These are phyloP conservation scores for Phylloscopus collybita DNA, from an alignment of 2,797 vertebrate species.

Conservation along the genomic window DNA sequence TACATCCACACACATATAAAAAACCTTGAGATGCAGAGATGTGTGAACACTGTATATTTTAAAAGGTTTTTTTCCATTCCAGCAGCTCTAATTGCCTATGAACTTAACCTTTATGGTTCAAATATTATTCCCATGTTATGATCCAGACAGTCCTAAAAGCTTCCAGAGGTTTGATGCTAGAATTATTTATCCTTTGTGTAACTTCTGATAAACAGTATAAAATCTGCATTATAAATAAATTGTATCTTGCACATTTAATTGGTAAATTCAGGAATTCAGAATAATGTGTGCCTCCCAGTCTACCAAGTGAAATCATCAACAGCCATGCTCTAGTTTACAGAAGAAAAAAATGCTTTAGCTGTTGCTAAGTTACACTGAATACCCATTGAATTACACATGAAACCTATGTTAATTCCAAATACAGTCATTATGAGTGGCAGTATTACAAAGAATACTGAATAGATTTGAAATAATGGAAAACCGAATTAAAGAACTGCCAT, in stretches of 20 bases:
- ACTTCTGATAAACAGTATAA: constrained; percentile 42
- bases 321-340: constrained; percentile 35
- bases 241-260: constrained; percentile 57
- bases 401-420: constrained; percentile 72
- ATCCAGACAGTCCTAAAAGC: background rate
- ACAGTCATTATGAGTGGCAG: constrained; percentile 53
- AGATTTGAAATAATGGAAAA: constrained; percentile 60
- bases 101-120: background rate
- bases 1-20: background rate
- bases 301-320: constrained; percentile 55
- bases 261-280: constrained; percentile 59
- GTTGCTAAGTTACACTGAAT: constrained; percentile 74
- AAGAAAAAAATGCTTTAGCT: constrained; percentile 48
- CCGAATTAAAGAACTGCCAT: constrained; percentile 55
- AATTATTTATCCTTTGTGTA: constrained; percentile 8
- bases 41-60: background rate
- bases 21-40: background rate
- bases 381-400: constrained; percentile 49
- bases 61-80: background rate
- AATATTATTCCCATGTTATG: background rate
- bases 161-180: background rate
- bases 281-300: constrained; percentile 52
- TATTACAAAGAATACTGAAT: constrained; percentile 62
- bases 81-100: background rate
- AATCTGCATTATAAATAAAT: constrained; percentile 58